phyloP scores from a whole-genome alignment of 2,797 vertebrate species.

The Notamacropus eugenii region DNA sequence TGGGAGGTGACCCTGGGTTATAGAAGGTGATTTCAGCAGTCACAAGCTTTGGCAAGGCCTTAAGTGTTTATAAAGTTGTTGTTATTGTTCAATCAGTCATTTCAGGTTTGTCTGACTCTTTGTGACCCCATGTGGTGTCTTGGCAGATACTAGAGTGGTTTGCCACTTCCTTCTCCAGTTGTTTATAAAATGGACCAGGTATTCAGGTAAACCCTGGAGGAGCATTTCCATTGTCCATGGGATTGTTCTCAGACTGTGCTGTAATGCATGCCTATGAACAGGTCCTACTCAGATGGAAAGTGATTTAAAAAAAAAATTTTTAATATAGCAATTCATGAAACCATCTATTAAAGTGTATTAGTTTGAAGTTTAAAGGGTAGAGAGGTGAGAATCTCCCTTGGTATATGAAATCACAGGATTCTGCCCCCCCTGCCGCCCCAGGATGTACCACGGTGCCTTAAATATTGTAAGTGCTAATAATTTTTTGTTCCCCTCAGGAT shows the following conservation, averaged over 20 bases:
- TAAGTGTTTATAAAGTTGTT: not conserved
- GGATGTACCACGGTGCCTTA: not conserved
- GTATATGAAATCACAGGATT: not conserved
- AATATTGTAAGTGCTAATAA: not conserved
- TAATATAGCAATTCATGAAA: not conserved
- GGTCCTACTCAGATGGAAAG: not conserved
- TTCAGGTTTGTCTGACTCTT: not conserved
- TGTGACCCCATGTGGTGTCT: not conserved
- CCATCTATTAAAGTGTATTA: not conserved
- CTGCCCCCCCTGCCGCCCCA: not conserved
- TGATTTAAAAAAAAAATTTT: not conserved
- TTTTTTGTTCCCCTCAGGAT: not conserved
- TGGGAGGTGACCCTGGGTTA: not conserved
- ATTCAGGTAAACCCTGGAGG: not conserved
- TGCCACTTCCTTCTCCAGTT: not conserved
- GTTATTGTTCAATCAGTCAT: not conserved
- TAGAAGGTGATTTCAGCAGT: not conserved
- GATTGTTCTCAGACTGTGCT: not conserved
- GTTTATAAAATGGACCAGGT: not conserved
- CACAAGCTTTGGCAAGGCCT: too few relatives aligned
- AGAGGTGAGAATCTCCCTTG: not conserved
- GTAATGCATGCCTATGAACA: not conserved
- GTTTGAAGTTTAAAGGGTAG: not conserved
- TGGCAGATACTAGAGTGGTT: not conserved
- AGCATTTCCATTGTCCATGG: not conserved